Conservation (phyloP, 2,113 vertebrate genomes). For the Centropristis striata region DNA sequence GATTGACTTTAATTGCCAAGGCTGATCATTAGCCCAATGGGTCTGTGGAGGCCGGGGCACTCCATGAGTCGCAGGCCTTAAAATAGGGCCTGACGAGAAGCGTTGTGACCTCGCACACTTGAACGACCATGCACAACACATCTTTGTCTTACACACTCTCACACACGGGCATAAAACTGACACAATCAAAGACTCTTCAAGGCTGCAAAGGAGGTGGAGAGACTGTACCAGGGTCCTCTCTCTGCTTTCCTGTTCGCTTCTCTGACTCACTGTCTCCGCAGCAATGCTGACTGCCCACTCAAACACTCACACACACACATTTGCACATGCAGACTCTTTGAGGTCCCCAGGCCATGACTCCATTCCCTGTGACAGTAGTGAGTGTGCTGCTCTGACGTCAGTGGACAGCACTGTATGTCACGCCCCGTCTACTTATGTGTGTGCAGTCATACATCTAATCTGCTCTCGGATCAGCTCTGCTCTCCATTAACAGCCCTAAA, state of each 20-base stretch:
- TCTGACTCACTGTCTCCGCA: slow-evolving; percentile 70
- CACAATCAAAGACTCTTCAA: slow-evolving; percentile 50
- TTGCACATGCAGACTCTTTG: slow-evolving; percentile 55
- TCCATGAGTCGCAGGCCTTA: slow-evolving; percentile 72
- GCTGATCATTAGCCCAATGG: slow-evolving; percentile 80
- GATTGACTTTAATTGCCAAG: slow-evolving; percentile 83
- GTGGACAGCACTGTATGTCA: slow-evolving; percentile 65
- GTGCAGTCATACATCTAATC: slow-evolving; percentile 46
- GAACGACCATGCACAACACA: slow-evolving; percentile 31
- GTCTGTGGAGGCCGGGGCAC: slow-evolving; percentile 67
- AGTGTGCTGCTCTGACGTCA: slow-evolving; percentile 73
- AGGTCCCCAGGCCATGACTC: slow-evolving; percentile 61
- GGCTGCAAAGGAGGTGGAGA: slow-evolving; percentile 39
- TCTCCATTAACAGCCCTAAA: slow-evolving; percentile 38
- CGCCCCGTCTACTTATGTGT: slow-evolving; percentile 57
- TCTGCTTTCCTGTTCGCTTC: slow-evolving; percentile 48
- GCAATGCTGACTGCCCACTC: slow-evolving; percentile 45
- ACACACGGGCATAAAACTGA: slow-evolving; percentile 36
- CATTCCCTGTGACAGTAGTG: slow-evolving; percentile 64
- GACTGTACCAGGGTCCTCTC: slow-evolving; percentile 42
- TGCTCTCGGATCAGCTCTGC: slow-evolving; percentile 57
- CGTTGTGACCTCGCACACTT: slow-evolving; percentile 54
- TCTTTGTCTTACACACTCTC: slow-evolving; percentile 39
- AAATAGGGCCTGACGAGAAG: slow-evolving; percentile 71
- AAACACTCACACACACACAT: slow-evolving; percentile 12